phyloP scores from a whole-genome alignment of 2,797 vertebrate species.

The Ctenopoma multispine region DNA sequence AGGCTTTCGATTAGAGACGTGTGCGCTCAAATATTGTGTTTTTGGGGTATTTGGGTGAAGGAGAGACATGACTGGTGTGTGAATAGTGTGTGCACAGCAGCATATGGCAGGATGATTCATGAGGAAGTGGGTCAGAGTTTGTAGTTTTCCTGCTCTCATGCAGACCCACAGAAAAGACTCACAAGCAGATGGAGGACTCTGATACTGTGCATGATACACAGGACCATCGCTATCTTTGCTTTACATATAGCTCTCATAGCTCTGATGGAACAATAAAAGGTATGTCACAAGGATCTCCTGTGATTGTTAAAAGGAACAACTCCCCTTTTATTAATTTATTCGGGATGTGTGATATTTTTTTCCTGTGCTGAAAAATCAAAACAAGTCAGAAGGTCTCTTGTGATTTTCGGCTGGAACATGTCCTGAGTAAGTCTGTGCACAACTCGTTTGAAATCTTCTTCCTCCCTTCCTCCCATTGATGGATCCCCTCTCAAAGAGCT shows the following conservation, averaged over 20 bases:
- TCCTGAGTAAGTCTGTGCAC: slow-evolving; percentile 2
- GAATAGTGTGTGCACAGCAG: slow-evolving; percentile 27
- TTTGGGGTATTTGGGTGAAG: slow-evolving; percentile 4
- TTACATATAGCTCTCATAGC: slow-evolving; percentile 12
- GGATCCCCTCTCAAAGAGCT: slow-evolving; percentile 38
- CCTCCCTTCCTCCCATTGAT: slow-evolving; percentile 13
- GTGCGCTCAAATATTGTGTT: slow-evolving; percentile 7
- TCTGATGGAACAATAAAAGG: not conserved
- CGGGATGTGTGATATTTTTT: slow-evolving; percentile 3
- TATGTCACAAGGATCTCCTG: not conserved
- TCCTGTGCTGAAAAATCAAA: slow-evolving; percentile 1
- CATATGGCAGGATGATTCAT: slow-evolving; percentile 40
- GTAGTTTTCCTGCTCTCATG: slow-evolving; percentile 33
- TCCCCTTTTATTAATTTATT: not conserved
- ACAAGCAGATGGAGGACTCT: slow-evolving; percentile 17
- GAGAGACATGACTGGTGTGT: not conserved
- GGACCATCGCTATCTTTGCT: slow-evolving; percentile 22
- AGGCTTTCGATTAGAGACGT: slow-evolving; percentile 15
- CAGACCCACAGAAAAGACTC: slow-evolving; percentile 34
- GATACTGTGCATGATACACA: not conserved
- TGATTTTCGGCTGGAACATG: slow-evolving; percentile 1
- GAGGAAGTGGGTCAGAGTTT: slow-evolving; percentile 71
- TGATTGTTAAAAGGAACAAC: not conserved
- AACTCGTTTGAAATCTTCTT: slow-evolving; percentile 24
- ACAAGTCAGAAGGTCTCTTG: slow-evolving; percentile 4